Evolutionary conservation across 2,113 vertebrate species (phyloP).

Genomic region (Jaculus jaculus): DNA sequence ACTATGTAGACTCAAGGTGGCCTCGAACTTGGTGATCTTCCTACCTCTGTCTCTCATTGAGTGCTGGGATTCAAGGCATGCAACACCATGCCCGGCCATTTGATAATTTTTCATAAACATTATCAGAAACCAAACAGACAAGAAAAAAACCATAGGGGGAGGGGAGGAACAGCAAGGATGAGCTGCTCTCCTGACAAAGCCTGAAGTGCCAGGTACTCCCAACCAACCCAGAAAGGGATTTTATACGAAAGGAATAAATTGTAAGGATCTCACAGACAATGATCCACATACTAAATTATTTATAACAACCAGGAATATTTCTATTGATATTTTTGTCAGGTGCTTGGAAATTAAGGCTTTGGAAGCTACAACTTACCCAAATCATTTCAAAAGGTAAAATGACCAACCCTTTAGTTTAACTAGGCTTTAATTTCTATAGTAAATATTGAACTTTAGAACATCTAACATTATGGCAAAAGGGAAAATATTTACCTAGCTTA

Average conservation of each 20-base stretch:
- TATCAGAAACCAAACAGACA: slow-evolving; percentile 45
- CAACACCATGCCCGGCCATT: not conserved
- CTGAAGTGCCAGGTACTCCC: not conserved
- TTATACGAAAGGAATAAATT: slow-evolving; percentile 46
- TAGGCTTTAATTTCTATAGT: slow-evolving; percentile 51
- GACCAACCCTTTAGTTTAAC: slow-evolving; percentile 25
- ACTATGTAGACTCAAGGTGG: no score
- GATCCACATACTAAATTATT: slow-evolving; percentile 55
- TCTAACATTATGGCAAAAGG: slow-evolving; percentile 14
- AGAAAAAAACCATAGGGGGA: not conserved
- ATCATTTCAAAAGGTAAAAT: slow-evolving; percentile 32
- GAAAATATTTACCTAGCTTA: slow-evolving; percentile 63
- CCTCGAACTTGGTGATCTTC: no score
- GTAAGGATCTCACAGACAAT: not conserved
- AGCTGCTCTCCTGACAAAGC: slow-evolving; percentile 29
- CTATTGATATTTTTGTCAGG: slow-evolving; percentile 42
- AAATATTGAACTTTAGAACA: slow-evolving; percentile 66
- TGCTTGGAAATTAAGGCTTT: slow-evolving; percentile 42
- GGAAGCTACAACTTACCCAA: not conserved
- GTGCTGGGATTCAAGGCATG: no score
- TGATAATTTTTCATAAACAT: slow-evolving; percentile 29
- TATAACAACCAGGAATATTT: slow-evolving; percentile 51
- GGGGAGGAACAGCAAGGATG: not conserved
- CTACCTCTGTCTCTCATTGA: no score
- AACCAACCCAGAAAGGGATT: slow-evolving; percentile 32